phyloP scores from a whole-genome alignment of 2,113 vertebrate genomes.

The Paracyprichromis sp. region DNA sequence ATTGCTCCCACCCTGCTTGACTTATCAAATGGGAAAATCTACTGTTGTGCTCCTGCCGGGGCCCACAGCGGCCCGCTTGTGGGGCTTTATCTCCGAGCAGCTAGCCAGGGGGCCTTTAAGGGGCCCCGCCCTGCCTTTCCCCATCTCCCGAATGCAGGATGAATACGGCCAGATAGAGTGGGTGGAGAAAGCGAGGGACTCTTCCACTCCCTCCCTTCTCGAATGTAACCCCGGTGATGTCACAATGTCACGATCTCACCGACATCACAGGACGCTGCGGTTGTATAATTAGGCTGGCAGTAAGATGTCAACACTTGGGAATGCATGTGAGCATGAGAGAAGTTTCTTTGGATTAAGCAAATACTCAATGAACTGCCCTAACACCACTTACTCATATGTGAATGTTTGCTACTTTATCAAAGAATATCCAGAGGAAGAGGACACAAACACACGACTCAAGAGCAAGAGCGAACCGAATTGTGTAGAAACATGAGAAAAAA shows the following conservation, averaged over 20 bases:
- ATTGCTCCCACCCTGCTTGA: constrained; percentile 14
- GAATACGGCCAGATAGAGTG: background rate
- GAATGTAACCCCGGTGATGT: constrained; percentile 12
- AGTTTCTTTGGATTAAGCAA: background rate
- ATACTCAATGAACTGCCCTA: background rate
- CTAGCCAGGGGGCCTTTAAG: background rate
- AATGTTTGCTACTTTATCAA: background rate
- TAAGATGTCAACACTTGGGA: background rate
- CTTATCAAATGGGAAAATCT: constrained; percentile 74
- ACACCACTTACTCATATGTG: background rate
- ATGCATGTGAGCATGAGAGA: background rate
- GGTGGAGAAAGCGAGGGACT: background rate
- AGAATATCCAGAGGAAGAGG: background rate
- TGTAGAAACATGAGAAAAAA: background rate
- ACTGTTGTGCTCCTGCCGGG: constrained; percentile 37
- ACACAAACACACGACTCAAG: background rate
- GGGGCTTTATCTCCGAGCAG: constrained; percentile 48
- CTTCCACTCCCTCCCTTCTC: constrained; percentile 22
- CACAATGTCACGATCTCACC: background rate
- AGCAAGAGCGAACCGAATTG: background rate
- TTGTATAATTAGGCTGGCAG: background rate
- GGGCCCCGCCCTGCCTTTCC: constrained; percentile 42
- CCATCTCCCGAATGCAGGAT: constrained; percentile 17
- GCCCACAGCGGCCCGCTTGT: constrained; percentile 34
- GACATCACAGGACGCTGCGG: background rate